Conservation (phyloP, 2,888 invertebrate species). For the Antitype chi region DNA sequence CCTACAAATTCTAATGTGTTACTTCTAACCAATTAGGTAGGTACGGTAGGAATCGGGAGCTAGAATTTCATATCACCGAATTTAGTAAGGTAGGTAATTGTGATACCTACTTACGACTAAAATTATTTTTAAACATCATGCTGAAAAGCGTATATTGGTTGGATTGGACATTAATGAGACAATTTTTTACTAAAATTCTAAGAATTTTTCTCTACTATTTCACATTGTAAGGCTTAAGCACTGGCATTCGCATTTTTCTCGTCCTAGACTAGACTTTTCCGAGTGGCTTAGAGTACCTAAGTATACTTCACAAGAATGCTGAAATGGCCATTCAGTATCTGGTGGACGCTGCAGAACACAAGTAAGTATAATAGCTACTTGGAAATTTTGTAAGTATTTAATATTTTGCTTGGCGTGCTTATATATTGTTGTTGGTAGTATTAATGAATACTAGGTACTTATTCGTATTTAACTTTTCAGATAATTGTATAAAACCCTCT, state of each 20-base stretch:
- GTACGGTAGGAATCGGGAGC: neutral
- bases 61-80: neutral
- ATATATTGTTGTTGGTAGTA: neutral
- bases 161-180: neutral
- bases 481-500: neutral
- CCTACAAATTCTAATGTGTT: neutral
- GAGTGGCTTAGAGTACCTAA: neutral
- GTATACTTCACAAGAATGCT: constrained; percentile 4
- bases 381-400: neutral
- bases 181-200: neutral
- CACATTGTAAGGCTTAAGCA: neutral
- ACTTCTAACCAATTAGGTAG: too few relatives aligned
- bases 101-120: too few relatives aligned
- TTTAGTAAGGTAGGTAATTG: neutral
- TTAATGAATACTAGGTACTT: neutral
- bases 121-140: neutral
- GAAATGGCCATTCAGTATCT: neutral
- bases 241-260: constrained; percentile 11
- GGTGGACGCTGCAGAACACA: constrained; percentile 11
- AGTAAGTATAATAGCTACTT: constrained; percentile 4
- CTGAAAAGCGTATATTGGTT: neutral
- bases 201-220: neutral
- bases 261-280: neutral
- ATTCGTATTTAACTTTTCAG: neutral
- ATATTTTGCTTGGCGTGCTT: constrained; percentile 1